Conservation (phyloP, 2,113 vertebrate species). For the Lutjanus erythropterus region DNA sequence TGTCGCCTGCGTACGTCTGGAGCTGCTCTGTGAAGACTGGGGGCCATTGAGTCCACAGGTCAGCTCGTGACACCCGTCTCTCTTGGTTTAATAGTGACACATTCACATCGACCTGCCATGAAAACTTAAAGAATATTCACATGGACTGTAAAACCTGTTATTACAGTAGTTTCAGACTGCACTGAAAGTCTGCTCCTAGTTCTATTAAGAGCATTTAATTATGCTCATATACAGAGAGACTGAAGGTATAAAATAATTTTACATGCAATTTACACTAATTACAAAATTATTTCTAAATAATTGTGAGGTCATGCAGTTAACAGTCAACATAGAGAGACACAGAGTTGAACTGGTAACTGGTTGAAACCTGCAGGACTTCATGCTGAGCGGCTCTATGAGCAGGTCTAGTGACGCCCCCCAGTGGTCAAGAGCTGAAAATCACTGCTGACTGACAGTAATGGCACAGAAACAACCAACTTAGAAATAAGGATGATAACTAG, state of each 20-base stretch:
- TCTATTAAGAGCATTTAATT: constrained; percentile 11
- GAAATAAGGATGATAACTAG: no score
- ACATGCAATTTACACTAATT: constrained; percentile 15
- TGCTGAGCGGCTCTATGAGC: constrained; percentile 11
- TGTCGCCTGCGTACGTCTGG: constrained; percentile 79
- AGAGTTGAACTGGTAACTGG: constrained; percentile 1
- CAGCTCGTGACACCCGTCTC: constrained; percentile 55
- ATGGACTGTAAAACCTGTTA: constrained; percentile 31
- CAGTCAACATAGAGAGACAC: neutral
- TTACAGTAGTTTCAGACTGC: constrained; percentile 8
- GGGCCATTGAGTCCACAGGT: constrained; percentile 65
- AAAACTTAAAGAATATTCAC: constrained; percentile 44
- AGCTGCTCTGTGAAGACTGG: constrained; percentile 66
- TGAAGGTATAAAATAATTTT: neutral
- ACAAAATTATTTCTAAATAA: constrained; percentile 1
- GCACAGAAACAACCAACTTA: constrained; percentile 10
- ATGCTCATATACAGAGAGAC: neutral
- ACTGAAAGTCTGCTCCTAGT: neutral
- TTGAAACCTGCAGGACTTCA: constrained; percentile 14
- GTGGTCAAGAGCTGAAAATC: constrained; percentile 43
- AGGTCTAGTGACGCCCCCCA: constrained; percentile 68
- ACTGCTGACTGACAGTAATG: neutral
- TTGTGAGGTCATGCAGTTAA: neutral
- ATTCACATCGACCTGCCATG: constrained; percentile 31
- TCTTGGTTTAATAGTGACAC: constrained; percentile 49